Evolutionary conservation across 2,888 invertebrate species (phyloP).

Genomic region (Sphecodes monilicornis): DNA sequence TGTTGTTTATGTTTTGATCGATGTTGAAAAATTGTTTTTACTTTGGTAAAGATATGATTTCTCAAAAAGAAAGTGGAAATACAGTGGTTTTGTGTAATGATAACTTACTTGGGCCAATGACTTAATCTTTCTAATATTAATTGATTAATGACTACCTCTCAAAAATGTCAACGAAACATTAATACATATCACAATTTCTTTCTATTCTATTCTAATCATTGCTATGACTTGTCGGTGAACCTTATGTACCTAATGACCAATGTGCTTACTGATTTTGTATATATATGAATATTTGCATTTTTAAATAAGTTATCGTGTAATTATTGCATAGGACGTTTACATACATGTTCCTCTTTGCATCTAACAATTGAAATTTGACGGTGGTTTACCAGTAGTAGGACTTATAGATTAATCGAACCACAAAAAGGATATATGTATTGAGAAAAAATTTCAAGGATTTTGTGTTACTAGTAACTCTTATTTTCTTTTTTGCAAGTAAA

Average conservation of each 20-base stretch:
- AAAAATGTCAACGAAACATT: neutral
- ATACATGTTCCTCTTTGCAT: neutral
- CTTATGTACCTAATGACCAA: neutral
- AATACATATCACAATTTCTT: slow-evolving; percentile 1
- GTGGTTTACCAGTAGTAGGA: neutral
- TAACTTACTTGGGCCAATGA: no score
- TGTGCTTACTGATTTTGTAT: neutral
- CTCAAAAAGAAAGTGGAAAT: neutral
- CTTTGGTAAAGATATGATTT: no score
- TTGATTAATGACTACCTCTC: neutral
- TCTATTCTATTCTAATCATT: slow-evolving; percentile 15
- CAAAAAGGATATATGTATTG: neutral
- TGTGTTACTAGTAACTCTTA: neutral
- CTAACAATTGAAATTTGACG: neutral
- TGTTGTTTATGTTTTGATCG: no score
- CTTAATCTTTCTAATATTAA: neutral
- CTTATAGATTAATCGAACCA: neutral
- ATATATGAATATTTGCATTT: neutral
- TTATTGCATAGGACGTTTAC: neutral
- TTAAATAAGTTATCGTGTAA: neutral
- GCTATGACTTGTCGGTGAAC: slow-evolving; percentile 12
- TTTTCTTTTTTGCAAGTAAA: neutral
- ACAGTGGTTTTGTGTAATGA: no score
- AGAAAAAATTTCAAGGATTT: neutral
- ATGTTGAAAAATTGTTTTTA: no score